Percentiles rank a stretch among this genome's conserved stretches.
Evolutionary conservation across 2,888 invertebrate species (phyloP).

Genomic region (Acleris holmiana): DNA sequence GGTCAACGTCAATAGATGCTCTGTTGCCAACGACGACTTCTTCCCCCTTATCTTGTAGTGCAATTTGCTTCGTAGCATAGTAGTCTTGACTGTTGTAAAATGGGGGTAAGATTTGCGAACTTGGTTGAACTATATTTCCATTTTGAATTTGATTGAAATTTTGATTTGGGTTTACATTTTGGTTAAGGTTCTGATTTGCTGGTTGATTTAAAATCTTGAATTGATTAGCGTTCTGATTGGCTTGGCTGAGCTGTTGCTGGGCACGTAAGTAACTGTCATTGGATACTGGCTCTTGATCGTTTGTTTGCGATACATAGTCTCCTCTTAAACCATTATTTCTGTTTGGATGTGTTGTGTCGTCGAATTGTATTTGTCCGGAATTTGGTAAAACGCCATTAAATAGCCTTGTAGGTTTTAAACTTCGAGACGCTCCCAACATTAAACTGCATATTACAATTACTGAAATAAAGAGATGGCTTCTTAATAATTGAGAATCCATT

Average conservation of each 20-base stretch:
- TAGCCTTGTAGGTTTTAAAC: slow-evolving; percentile 19
- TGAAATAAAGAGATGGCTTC: slow-evolving; percentile 8
- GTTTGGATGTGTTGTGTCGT: slow-evolving; percentile 10
- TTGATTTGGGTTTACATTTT: slow-evolving; percentile 19
- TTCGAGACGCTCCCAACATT: slow-evolving; percentile 10
- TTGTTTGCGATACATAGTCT: neutral
- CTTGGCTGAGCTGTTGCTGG: slow-evolving; percentile 4
- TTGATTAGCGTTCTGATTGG: neutral
- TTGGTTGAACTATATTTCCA: slow-evolving; percentile 17
- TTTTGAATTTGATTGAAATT: slow-evolving; percentile 18
- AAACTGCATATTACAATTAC: slow-evolving; percentile 28
- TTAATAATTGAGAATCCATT: neutral
- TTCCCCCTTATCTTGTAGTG: neutral
- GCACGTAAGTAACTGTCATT: slow-evolving; percentile 26
- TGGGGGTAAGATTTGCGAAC: slow-evolving; percentile 21
- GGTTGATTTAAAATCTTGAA: slow-evolving; percentile 9
- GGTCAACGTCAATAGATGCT: neutral
- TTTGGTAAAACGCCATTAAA: slow-evolving; percentile 11
- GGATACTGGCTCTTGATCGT: slow-evolving; percentile 2
- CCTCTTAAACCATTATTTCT: slow-evolving; percentile 8
- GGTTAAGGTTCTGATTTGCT: slow-evolving; percentile 15
- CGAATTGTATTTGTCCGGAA: slow-evolving; percentile 15
- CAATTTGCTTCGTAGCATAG: slow-evolving; percentile 6
- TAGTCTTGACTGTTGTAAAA: slow-evolving; percentile 22
- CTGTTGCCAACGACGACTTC: neutral